Percentiles rank a stretch among this genome's conserved stretches.
These are phyloP conservation scores for Drosophila setifemur DNA, from an alignment of 1,140 invertebrate genomes.

Conservation along the genomic window DNA sequence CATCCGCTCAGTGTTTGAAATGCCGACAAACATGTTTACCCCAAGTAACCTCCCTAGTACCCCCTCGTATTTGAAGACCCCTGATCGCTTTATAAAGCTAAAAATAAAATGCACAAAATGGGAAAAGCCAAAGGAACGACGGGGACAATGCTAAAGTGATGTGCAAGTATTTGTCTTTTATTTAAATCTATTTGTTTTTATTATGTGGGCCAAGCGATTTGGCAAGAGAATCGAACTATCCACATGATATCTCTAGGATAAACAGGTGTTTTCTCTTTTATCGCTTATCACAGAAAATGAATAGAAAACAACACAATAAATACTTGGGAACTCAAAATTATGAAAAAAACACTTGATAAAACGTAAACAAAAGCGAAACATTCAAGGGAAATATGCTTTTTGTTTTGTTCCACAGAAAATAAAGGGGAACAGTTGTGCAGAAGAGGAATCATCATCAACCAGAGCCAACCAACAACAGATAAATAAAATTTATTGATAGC, in stretches of 20 bases:
- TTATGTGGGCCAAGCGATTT: slow-evolving; percentile 6
- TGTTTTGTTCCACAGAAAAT: not conserved
- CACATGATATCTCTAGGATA: not conserved
- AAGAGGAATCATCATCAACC: slow-evolving; percentile 7
- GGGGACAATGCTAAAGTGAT: not conserved
- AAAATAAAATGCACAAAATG: slow-evolving; percentile 26
- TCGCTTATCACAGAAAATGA: too few relatives aligned
- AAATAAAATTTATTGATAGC: slow-evolving; percentile 45
- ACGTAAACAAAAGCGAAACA: too few relatives aligned
- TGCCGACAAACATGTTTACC: slow-evolving; percentile 40
- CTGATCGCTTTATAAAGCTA: slow-evolving; percentile 17
- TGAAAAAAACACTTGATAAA: too few relatives aligned
- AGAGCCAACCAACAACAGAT: slow-evolving; percentile 20
- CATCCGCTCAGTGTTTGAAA: slow-evolving; percentile 4
- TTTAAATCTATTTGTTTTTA: not conserved
- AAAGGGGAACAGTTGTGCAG: too few relatives aligned
- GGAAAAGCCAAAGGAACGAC: slow-evolving; percentile 14
- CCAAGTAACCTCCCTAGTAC: not conserved
- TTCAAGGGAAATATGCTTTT: not conserved
- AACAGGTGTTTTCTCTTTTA: slow-evolving; percentile 5
- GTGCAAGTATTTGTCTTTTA: not conserved
- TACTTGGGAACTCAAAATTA: too few relatives aligned
- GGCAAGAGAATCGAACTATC: not conserved
- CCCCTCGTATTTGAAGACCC: not conserved
- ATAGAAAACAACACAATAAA: too few relatives aligned